Conservation (phyloP, 2,888 invertebrate species). For the Dioctria linearis region DNA sequence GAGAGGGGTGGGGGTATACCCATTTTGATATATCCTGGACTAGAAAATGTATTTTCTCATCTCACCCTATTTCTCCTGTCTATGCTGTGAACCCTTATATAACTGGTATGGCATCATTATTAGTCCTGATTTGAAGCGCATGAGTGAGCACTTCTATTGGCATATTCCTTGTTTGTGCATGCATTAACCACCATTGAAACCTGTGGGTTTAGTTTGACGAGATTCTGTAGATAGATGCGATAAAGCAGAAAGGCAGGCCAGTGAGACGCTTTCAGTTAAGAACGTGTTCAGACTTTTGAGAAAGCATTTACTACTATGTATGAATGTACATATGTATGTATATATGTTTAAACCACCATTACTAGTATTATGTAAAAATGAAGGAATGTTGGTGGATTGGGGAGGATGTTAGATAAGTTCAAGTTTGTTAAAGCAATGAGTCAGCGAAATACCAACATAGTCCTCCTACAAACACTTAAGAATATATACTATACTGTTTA, state of each 20-base stretch:
- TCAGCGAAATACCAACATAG: no score
- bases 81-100: background rate
- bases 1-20: background rate
- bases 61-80: background rate
- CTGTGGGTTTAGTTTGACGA: slow-evolving; percentile 39
- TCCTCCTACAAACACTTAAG: no score
- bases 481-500: no score
- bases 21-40: no score
- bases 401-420: no score
- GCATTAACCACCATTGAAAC: slow-evolving; percentile 27
- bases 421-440: no score
- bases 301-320: background rate
- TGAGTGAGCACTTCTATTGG: slow-evolving; percentile 45
- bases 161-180: slow-evolving; percentile 33
- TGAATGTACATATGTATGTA: no score
- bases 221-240: slow-evolving; percentile 31
- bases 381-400: no score
- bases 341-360: no score
- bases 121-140: slow-evolving; percentile 51
- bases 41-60: background rate
- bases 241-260: slow-evolving; percentile 29
- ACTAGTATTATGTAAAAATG: no score
- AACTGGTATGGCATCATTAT: slow-evolving; percentile 21
- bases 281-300: slow-evolving; percentile 43
- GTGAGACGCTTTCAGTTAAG: slow-evolving; percentile 16